These are phyloP conservation scores for Xylocopa sonorina DNA, from an alignment of 1,140 invertebrate genomes.

Conservation along the genomic window DNA sequence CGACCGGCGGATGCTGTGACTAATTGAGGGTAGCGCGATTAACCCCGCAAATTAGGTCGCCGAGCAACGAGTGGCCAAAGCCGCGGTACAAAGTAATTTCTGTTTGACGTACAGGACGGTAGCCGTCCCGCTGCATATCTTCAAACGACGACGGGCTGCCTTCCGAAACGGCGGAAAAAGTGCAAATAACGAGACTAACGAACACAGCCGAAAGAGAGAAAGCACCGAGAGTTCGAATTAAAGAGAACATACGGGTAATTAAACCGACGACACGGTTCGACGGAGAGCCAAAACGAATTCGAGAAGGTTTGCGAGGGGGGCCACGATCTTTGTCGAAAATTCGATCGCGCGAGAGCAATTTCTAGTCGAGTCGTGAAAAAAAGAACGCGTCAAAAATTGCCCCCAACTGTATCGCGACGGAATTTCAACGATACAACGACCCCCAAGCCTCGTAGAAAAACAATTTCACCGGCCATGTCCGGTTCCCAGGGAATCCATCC, in stretches of 20 bases:
- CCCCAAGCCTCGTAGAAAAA: conserved; percentile 8
- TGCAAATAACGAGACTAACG: too few species aligned
- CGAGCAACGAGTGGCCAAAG: conserved; percentile 1
- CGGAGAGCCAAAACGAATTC: not conserved
- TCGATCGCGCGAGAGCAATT: not conserved
- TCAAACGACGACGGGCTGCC: not conserved
- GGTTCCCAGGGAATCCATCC: conserved; percentile 5
- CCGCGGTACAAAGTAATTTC: not conserved
- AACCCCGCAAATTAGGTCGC: conserved; percentile 15
- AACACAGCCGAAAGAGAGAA: not conserved
- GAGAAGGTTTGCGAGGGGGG: not conserved
- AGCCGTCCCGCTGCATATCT: not conserved
- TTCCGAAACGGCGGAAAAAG: not conserved
- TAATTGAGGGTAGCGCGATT: conserved; percentile 15
- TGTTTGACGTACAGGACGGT: not conserved
- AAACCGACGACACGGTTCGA: not conserved
- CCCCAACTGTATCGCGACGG: not conserved
- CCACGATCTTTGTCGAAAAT: not conserved
- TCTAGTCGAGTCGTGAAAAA: not conserved
- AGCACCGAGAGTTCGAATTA: not conserved
- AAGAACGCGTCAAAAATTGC: not conserved
- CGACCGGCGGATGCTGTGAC: not conserved
- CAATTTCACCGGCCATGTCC: conserved; percentile 16
- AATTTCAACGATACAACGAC: conserved; percentile 20
- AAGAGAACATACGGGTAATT: not conserved